Base-by-base conservation (phyloP, 2,888 invertebrate genomes). In the Phytoseiulus persimilis region DNA sequence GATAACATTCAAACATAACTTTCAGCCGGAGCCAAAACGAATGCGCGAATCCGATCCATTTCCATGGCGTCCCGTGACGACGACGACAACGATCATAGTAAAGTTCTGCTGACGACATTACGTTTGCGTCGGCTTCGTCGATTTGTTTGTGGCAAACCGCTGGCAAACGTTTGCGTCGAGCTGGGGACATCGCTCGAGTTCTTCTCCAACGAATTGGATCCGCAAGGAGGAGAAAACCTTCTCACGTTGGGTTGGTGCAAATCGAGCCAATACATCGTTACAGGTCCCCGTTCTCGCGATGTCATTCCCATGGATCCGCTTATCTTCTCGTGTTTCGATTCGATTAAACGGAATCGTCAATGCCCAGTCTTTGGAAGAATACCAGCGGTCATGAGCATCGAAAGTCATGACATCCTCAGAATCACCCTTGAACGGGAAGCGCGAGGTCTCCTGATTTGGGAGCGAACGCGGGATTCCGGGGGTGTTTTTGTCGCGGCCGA, bases 1-100 rank as follows among this genome's bases (percentile, higher is more conserved):
- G 65, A 65, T 65, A 65, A 65, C 65, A 65, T 65, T 65, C 65
- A 65, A 65, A 65, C 65, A 65, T 65, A 65, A 65, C 65, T 65
- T 65, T 65, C 65, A 65, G 65, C 65, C 65, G 5, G 23, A 65
- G 65, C 65, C 65, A 65, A 28, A 65, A 65, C 65, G 65, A 65
- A 65, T 65, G 65, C 65, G 18, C 65, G 65, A 65, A 65, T 65
- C 65, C 65, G 65, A 65, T 65, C 65, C 65, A 65, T 65, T 65
- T 65, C 65, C 65, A 65, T 65, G 65, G 23, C 65, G 18, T 65
- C 65, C 18, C 65, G 65, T 65, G 65, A 65, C 65, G 18, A 28
- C 65, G 28, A 65, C 65, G 18, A 65, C 65, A 28, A 65, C 65
- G 28, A 65, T 2, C 23, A 3, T 65, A 18, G 18, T 65, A 65